phyloP scores from a whole-genome alignment of 2,888 invertebrate species.

The Sphaerophoria taeniata region DNA sequence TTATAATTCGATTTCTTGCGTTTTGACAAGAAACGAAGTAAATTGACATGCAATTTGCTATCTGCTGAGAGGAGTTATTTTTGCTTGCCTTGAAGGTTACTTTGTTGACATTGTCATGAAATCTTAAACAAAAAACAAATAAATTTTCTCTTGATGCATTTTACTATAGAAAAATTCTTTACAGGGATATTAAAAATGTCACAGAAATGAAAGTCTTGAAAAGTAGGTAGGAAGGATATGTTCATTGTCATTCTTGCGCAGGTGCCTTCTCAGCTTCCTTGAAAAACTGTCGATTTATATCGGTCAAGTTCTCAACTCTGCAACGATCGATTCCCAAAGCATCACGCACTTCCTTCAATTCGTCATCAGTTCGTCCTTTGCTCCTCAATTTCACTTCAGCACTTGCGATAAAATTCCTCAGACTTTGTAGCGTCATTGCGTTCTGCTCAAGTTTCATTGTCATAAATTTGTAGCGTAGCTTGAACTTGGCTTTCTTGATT shows the following conservation, averaged over 20 bases:
- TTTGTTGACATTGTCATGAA: too few relatives aligned
- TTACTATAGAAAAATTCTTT: too few relatives aligned
- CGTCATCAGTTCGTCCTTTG: slow-evolving; percentile 75
- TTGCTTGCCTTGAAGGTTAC: not conserved
- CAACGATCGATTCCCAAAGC: slow-evolving; percentile 76
- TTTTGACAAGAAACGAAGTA: slow-evolving; percentile 66
- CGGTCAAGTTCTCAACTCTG: slow-evolving; percentile 31
- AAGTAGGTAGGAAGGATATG: not conserved
- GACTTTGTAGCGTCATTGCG: slow-evolving; percentile 76
- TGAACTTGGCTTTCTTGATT: slow-evolving; percentile 79
- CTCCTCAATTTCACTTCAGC: slow-evolving; percentile 78
- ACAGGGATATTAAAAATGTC: too few relatives aligned
- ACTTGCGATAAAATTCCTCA: slow-evolving; percentile 78
- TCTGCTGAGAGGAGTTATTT: slow-evolving; percentile 8
- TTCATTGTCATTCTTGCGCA: not conserved
- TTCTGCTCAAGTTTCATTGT: slow-evolving; percentile 77
- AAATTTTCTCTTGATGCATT: too few relatives aligned
- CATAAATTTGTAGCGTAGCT: slow-evolving; percentile 79
- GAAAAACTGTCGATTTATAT: slow-evolving; percentile 23
- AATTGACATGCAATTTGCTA: slow-evolving; percentile 67
- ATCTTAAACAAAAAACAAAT: too few relatives aligned
- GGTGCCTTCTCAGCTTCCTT: not conserved
- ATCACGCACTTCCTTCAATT: slow-evolving; percentile 76
- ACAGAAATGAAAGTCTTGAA: not conserved
- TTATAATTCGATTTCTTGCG: slow-evolving; percentile 63